Evolutionary conservation across 2,113 vertebrate genomes (phyloP).

Genomic region (Bucco capensis): DNA sequence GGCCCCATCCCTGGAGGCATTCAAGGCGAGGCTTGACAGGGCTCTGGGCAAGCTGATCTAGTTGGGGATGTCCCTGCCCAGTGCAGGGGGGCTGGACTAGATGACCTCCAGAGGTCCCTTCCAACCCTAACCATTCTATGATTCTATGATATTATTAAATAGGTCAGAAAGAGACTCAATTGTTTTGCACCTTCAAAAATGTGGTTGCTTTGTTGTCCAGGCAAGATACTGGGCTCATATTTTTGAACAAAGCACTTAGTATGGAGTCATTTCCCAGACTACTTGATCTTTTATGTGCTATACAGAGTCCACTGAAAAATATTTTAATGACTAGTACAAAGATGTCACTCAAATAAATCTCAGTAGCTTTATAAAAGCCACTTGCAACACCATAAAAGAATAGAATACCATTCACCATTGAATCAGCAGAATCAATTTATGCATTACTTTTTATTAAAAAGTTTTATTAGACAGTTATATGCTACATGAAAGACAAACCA

Average conservation of each 20-base stretch:
- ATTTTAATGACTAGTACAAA: not conserved
- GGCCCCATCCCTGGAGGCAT: too few species aligned
- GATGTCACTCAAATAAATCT: not conserved
- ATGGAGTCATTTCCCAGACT: not conserved
- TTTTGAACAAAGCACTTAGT: not conserved
- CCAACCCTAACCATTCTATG: too few species aligned
- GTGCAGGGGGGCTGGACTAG: too few species aligned
- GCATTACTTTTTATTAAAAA: not conserved
- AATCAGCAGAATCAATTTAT: not conserved
- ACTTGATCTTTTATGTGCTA: not conserved
- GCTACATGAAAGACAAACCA: not conserved
- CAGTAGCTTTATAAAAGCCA: not conserved
- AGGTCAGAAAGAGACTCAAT: not conserved
- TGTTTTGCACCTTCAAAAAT: not conserved
- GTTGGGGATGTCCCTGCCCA: too few species aligned
- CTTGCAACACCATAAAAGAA: not conserved
- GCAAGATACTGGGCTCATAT: not conserved
- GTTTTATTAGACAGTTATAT: not conserved
- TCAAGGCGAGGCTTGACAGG: too few species aligned
- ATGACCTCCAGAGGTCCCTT: too few species aligned
- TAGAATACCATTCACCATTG: not conserved
- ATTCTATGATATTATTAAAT: too few species aligned
- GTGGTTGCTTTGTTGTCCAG: not conserved
- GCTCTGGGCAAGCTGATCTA: too few species aligned
- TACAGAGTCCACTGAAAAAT: not conserved